Percentiles rank a stretch among this genome's conserved stretches.
These are phyloP conservation scores for Penaeus vannamei DNA, from an alignment of 1,140 invertebrate species.

Conservation along the genomic window DNA sequence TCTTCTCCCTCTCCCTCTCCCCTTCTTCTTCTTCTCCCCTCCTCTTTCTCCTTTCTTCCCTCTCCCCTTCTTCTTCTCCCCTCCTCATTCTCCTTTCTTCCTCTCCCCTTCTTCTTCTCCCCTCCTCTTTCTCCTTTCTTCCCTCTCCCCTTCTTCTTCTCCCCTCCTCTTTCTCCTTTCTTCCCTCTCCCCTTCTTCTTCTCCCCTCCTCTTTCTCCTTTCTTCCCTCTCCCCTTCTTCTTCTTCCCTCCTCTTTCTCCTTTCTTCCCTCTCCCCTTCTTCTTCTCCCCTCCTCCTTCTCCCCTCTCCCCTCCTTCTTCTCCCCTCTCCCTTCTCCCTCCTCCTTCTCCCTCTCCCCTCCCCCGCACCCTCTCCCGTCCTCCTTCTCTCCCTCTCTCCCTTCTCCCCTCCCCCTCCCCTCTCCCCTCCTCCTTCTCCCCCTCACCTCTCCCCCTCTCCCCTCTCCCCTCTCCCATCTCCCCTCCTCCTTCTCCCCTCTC, in stretches of 20 bases:
- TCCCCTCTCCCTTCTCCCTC: not conserved
- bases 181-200: not conserved
- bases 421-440: not conserved
- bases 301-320: not conserved
- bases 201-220: not conserved
- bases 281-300: not conserved
- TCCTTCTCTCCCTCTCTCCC: constrained; percentile 15
- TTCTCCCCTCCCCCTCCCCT: not conserved
- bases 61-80: constrained; percentile 1
- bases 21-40: not conserved
- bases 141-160: no score
- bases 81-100: constrained; percentile 7
- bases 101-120: not conserved
- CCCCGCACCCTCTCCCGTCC: constrained; percentile 5
- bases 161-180: no score
- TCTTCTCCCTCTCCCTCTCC: not conserved
- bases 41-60: not conserved
- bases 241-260: no score
- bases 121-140: not conserved
- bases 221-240: not conserved
- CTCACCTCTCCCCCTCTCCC: no score
- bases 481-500: not conserved
- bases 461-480: no score
- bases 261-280: not conserved
- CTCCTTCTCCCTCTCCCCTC: not conserved